Evolutionary conservation across 2,888 invertebrate species (phyloP).

Genomic region (Lottia scabra): DNA sequence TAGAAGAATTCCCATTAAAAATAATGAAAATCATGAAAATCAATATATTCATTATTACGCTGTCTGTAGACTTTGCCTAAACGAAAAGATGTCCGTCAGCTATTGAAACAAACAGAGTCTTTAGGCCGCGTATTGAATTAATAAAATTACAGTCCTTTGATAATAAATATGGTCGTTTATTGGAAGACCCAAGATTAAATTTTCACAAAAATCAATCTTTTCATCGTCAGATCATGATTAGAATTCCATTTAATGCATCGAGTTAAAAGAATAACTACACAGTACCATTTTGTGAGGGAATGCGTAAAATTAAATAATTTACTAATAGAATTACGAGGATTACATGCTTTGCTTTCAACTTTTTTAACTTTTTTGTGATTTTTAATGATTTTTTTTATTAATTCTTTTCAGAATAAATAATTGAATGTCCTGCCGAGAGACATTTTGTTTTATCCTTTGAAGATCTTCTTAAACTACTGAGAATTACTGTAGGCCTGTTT

Average conservation of each 20-base stretch:
- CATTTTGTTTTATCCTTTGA: no score
- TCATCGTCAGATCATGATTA: conserved; percentile 6
- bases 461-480: no score
- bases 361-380: no score
- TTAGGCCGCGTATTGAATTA: conserved; percentile 3
- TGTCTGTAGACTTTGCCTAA: conserved; percentile 4
- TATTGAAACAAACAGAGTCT: conserved; percentile 7
- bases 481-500: no score
- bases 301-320: not conserved
- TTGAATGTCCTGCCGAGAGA: no score
- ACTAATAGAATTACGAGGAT: not conserved
- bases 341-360: not conserved
- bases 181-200: conserved; percentile 4
- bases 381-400: no score
- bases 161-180: conserved; percentile 4
- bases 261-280: not conserved
- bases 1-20: conserved; percentile 7
- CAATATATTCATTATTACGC: conserved; percentile 5
- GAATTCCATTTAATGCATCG: conserved; percentile 1
- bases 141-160: conserved; percentile 4
- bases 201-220: conserved; percentile 7
- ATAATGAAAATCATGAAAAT: conserved; percentile 5
- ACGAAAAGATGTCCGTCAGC: conserved; percentile 5
- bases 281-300: not conserved
- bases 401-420: no score